Evolutionary conservation across 2,797 vertebrate species (phyloP).

Genomic region (Graptemys geographica): DNA sequence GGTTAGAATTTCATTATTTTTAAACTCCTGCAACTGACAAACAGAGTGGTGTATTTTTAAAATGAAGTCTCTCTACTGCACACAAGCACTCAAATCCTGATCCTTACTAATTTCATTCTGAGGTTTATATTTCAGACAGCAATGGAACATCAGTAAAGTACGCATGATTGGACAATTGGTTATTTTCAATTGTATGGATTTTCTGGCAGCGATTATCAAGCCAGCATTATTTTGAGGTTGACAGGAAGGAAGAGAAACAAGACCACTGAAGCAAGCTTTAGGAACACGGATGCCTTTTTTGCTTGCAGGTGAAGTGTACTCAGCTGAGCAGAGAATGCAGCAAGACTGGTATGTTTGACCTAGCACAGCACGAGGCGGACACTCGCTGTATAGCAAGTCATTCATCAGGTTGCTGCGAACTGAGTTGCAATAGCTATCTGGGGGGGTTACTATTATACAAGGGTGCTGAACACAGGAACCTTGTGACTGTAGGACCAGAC

Average conservation of each 20-base stretch:
- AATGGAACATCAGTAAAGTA: accelerated
- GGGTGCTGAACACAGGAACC: accelerated
- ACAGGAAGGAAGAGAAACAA: neutral
- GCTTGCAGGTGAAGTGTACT: neutral
- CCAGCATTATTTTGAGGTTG: neutral
- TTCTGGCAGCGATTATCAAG: neutral
- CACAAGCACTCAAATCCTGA: neutral
- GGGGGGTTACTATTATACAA: neutral
- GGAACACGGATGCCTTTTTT: neutral
- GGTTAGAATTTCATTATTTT: conserved; percentile 39
- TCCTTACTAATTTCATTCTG: accelerated
- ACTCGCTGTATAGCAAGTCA: neutral
- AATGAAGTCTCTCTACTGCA: neutral
- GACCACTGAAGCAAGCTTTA: neutral
- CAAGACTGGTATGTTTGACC: accelerated
- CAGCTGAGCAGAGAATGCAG: neutral
- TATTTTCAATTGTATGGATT: neutral
- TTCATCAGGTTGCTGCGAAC: neutral
- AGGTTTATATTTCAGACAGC: neutral
- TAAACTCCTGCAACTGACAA: neutral
- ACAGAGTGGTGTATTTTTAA: neutral
- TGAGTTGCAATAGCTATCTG: neutral
- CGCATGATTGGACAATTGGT: accelerated
- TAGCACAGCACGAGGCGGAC: accelerated
- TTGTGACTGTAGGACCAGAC: neutral